These are phyloP conservation scores for Cordilura impudica DNA, from an alignment of 2,888 invertebrate genomes.

Conservation along the genomic window DNA sequence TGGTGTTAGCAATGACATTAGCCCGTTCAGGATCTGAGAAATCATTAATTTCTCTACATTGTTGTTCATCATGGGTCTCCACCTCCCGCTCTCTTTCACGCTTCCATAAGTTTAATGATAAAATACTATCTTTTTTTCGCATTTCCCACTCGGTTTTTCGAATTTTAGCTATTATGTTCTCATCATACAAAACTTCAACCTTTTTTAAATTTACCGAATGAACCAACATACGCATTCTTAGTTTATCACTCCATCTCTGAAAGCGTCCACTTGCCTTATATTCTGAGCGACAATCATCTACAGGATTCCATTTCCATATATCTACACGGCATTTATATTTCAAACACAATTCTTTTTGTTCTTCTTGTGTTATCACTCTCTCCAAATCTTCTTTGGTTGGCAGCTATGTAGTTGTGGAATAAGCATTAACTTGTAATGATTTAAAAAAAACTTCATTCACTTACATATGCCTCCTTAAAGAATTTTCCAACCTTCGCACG, in stretches of 20 bases:
- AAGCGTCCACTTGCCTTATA: neutral
- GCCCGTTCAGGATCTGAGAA: too few relatives aligned
- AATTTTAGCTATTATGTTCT: slow-evolving; percentile 23
- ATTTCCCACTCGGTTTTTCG: slow-evolving; percentile 21
- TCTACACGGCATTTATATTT: neutral
- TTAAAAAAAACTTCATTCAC: too few relatives aligned
- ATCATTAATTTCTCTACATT: too few relatives aligned
- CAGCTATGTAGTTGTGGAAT: too few relatives aligned
- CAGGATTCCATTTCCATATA: neutral
- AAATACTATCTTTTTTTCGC: slow-evolving; percentile 31
- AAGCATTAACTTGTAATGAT: too few relatives aligned
- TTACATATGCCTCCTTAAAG: too few relatives aligned
- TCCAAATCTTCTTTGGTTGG: neutral
- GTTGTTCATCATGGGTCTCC: too few relatives aligned
- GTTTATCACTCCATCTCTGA: neutral
- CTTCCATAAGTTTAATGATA: slow-evolving; percentile 34
- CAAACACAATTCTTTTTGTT: neutral
- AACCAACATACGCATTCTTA: neutral
- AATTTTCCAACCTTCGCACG: too few relatives aligned
- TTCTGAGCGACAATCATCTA: neutral
- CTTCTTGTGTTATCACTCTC: neutral
- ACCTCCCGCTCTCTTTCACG: neutral
- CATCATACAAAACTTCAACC: slow-evolving; percentile 21
- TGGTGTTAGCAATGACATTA: too few relatives aligned
- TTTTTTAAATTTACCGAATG: neutral